phyloP scores from a whole-genome alignment of 2,113 vertebrate species.

The Psittacula cyanocephala region DNA sequence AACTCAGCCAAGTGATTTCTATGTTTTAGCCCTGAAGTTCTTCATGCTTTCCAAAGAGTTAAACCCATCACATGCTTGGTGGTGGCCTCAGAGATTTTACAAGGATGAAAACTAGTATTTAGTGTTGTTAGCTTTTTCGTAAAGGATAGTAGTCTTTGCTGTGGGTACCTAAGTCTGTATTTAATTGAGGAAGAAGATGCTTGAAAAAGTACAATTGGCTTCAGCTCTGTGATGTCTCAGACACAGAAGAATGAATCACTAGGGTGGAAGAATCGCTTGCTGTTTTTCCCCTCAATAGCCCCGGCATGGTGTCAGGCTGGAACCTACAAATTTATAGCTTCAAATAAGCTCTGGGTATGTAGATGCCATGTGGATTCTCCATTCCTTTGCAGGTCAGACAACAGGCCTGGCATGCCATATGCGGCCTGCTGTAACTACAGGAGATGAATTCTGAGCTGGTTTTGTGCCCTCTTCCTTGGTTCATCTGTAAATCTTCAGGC shows the following conservation, averaged over 20 bases:
- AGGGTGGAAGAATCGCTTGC: neutral
- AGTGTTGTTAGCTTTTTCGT: neutral
- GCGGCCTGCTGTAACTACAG: neutral
- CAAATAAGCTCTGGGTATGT: neutral
- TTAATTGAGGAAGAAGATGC: conserved; percentile 22
- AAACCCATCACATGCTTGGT: neutral
- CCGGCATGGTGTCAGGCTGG: neutral
- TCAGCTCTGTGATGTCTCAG: conserved; percentile 18
- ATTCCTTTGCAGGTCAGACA: neutral
- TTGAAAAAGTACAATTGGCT: neutral
- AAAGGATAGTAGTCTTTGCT: neutral
- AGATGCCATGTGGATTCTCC: neutral
- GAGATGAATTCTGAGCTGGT: neutral
- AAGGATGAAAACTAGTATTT: neutral
- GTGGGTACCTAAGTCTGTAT: neutral
- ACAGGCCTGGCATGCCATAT: neutral
- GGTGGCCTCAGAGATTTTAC: neutral
- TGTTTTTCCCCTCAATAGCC: neutral
- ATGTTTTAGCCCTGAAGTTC: neutral
- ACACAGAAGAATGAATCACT: conserved; percentile 13
- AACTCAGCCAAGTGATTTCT: neutral
- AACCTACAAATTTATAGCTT: conserved; percentile 8
- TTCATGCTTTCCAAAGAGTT: neutral
- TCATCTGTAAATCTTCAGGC: neutral
- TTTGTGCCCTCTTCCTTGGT: neutral